phyloP scores from a whole-genome alignment of 1,140 invertebrate species.

The Bombus waltoni region DNA sequence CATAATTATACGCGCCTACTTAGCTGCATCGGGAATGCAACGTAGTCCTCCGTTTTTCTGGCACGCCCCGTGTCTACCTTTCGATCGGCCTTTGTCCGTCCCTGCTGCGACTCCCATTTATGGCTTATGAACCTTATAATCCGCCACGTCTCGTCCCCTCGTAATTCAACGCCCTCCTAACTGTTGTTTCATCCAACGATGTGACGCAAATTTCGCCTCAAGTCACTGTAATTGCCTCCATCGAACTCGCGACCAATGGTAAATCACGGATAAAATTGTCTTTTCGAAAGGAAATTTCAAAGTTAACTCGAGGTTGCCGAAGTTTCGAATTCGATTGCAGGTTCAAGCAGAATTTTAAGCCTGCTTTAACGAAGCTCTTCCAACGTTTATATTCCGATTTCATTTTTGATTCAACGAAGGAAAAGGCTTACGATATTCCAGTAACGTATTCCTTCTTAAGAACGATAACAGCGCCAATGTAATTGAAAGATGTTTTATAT shows the following conservation, averaged over 20 bases:
- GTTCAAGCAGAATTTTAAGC: too few relatives aligned
- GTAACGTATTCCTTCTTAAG: too few relatives aligned
- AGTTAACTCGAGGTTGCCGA: neutral
- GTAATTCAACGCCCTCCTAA: neutral
- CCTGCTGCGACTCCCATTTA: conserved; percentile 34
- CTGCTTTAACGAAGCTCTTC: too few relatives aligned
- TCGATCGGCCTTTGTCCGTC: conserved; percentile 50
- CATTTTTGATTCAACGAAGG: too few relatives aligned
- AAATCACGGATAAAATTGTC: too few relatives aligned
- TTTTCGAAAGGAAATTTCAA: neutral
- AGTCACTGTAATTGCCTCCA: neutral
- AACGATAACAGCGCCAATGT: too few relatives aligned
- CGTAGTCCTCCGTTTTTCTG: conserved; percentile 62
- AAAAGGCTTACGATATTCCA: too few relatives aligned
- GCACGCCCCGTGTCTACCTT: conserved; percentile 57
- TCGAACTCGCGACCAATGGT: too few relatives aligned
- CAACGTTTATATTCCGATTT: too few relatives aligned
- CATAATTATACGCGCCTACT: conserved; percentile 70
- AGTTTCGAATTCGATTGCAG: too few relatives aligned
- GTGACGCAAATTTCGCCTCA: neutral
- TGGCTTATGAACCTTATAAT: conserved; percentile 18
- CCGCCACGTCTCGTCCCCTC: neutral
- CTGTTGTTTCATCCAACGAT: neutral
- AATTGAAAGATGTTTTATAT: too few relatives aligned
- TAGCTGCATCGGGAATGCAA: conserved; percentile 67